phyloP scores from a whole-genome alignment of 2,797 vertebrate genomes.

The Tokudaia tokunoshimensis region DNA sequence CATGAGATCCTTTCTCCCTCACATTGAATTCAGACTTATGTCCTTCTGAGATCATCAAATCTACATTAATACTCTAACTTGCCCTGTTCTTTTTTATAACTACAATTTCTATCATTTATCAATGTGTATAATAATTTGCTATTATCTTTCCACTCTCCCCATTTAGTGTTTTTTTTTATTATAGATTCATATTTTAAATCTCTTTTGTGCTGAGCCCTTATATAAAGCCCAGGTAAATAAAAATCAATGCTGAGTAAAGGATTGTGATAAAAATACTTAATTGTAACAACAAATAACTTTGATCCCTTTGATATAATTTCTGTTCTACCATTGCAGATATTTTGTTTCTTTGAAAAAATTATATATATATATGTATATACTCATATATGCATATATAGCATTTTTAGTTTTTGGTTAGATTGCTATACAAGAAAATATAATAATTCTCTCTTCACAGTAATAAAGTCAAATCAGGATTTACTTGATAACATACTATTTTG shows the following conservation, averaged over 20 bases:
- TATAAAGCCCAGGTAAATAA: background rate
- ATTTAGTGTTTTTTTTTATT: constrained; percentile 40
- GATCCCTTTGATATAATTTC: background rate
- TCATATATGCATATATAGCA: background rate
- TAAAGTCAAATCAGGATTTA: constrained; percentile 50
- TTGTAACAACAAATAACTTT: background rate
- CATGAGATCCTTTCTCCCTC: background rate
- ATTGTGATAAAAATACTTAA: background rate
- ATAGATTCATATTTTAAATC: background rate
- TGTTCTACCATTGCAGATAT: background rate
- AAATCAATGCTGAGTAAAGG: background rate
- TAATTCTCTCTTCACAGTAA: background rate
- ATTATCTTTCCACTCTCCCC: background rate
- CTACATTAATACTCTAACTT: background rate
- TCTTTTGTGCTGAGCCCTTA: background rate
- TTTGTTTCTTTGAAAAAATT: constrained; percentile 28
- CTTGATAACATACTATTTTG: background rate
- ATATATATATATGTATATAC: background rate
- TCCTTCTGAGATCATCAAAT: background rate
- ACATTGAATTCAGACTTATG: background rate
- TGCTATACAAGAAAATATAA: background rate
- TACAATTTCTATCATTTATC: background rate
- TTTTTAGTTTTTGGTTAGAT: background rate
- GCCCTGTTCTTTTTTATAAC: background rate
- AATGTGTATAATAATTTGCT: background rate